Conservation (phyloP, 2,888 invertebrate genomes). For the Lepidonotus clava region DNA sequence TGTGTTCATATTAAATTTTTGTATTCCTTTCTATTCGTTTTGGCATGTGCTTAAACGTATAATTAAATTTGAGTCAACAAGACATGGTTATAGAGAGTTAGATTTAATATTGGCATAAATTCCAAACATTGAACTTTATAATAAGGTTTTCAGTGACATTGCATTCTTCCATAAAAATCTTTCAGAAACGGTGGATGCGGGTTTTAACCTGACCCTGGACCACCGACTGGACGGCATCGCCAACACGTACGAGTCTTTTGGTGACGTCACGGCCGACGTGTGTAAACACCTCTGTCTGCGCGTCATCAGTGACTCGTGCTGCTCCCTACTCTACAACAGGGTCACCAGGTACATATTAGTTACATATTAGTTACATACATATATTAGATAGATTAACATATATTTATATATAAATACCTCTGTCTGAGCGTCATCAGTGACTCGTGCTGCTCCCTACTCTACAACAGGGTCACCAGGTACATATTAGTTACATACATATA, state of each 20-base stretch:
- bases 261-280: constrained; percentile 61
- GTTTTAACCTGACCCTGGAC: constrained; percentile 55
- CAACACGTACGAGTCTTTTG: constrained; percentile 59
- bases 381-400: too few relatives aligned
- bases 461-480: constrained; percentile 56
- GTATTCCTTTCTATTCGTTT: too few relatives aligned
- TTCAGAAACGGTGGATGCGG: constrained; percentile 49
- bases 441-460: constrained; percentile 64
- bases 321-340: constrained; percentile 62
- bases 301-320: constrained; percentile 63
- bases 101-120: too few relatives aligned
- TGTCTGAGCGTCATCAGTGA: constrained; percentile 60
- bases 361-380: too few relatives aligned
- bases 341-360: constrained; percentile 48
- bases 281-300: constrained; percentile 59
- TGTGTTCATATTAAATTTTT: too few relatives aligned
- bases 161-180: too few relatives aligned
- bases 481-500: too few relatives aligned
- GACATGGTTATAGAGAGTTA: too few relatives aligned
- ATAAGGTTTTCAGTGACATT: too few relatives aligned
- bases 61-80: too few relatives aligned
- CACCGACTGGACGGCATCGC: constrained; percentile 60
- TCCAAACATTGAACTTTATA: too few relatives aligned
- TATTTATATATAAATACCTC: constrained; percentile 59
- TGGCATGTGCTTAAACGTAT: too few relatives aligned